phyloP scores from a whole-genome alignment of 2,888 invertebrate species.

The Antheraea assamensis region DNA sequence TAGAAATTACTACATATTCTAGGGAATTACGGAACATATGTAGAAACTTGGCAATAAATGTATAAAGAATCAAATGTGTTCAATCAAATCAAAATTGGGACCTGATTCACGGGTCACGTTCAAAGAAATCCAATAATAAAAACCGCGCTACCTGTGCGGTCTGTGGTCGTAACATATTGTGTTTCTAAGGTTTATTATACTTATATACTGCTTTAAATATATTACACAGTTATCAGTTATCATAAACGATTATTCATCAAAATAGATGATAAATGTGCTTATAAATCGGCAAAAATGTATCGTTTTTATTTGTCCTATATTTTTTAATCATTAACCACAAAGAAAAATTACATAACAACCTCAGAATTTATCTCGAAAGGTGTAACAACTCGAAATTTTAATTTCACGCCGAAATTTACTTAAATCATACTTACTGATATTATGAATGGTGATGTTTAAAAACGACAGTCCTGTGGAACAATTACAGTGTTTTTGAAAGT shows the following conservation, averaged over 20 bases:
- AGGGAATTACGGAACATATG: background rate
- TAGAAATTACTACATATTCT: background rate
- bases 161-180: background rate
- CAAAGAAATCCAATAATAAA: conserved; percentile 34
- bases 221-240: background rate
- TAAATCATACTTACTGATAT: background rate
- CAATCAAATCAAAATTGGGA: conserved; percentile 8
- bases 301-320: too few relatives aligned
- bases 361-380: background rate
- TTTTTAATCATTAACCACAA: background rate
- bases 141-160: conserved; percentile 29
- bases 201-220: background rate
- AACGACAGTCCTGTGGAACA: background rate
- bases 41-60: background rate
- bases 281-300: too few relatives aligned
- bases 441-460: background rate
- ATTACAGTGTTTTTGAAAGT: background rate
- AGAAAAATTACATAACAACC: background rate
- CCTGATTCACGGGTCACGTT: conserved; percentile 25
- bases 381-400: background rate
- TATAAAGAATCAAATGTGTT: conserved; percentile 2
- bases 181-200: too few relatives aligned
- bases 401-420: background rate
- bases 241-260: background rate
- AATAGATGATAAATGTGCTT: background rate